Evolutionary conservation across 2,797 vertebrate genomes (phyloP), one percentile per base, ranked within the genome.

Genomic region (Trachurus trachurus): DNA sequence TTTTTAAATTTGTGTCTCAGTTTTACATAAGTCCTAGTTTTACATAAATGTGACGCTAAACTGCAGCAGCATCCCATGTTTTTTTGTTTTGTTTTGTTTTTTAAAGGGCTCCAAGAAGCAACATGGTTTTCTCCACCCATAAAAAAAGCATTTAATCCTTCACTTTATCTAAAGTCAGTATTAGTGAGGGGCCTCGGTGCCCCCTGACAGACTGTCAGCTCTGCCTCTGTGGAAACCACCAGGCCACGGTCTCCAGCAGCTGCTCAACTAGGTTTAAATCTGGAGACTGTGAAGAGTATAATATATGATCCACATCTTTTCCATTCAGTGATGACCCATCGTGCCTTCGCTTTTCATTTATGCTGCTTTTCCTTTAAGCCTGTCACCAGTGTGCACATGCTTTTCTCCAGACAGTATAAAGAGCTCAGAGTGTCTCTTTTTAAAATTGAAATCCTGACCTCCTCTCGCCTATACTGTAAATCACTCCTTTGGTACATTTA

Each of bases 401-500:
- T 57, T 40, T 39, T 58, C 17, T 19, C 6, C 2, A n/a, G 19
- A 34, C 26, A 13, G 44, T 17, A 21, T 44, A 49, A 68, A 39
- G 44, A 44, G 11, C 8, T 9, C 17, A 3, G n/a, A 31, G 5
- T 52, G 50, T 12, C 12, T 53, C 12, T 53, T 53, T 50, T 50
- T 13, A 6, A 6, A 13, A 6, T 53, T 26, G 13, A 53, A 53
- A 53, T 16, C 22, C 52, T 15, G 8, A 44, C 34, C 34, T 16
- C 37, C 44, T 37, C 37, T 34, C 17, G 52, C 44, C 40, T 59
- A 26, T 26, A 31, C 49, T 9, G 45, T 7, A 19, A 49, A 49
- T 63, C 65, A 40, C 45, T 65, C 44, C 67, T 49, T 15, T 31
- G 12, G 6, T 12, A 22, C 52, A 69, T 47, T 39, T 50, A 66